phyloP scores from a whole-genome alignment of 2,797 vertebrate genomes.

The Psittacula derbiana region DNA sequence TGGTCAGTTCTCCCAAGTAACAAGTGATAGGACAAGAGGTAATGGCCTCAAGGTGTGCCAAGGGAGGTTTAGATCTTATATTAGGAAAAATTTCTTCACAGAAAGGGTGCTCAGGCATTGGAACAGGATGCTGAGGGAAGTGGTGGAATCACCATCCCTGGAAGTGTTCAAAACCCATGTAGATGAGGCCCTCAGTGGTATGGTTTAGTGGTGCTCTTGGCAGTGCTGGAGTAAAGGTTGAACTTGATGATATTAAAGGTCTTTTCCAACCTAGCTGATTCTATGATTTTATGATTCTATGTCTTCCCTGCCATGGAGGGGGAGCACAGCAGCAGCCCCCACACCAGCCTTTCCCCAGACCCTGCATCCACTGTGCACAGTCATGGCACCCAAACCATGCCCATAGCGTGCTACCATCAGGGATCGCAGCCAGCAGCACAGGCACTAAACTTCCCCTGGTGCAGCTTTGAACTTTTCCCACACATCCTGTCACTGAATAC shows the following conservation, averaged over 20 bases:
- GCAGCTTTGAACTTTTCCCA: background rate
- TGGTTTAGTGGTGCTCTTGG: background rate
- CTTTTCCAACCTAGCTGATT: background rate
- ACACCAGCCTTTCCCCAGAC: background rate
- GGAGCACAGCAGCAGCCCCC: background rate
- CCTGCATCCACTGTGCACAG: rapidly evolving
- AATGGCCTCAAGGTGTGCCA: background rate
- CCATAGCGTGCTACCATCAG: rapidly evolving
- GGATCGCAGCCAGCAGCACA: background rate
- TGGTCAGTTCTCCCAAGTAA: background rate
- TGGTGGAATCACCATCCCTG: background rate
- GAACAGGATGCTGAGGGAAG: background rate
- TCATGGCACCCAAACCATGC: background rate
- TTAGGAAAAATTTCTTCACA: background rate
- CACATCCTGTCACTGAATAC: rapidly evolving
- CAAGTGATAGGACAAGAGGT: background rate
- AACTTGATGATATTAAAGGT: background rate
- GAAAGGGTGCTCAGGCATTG: background rate
- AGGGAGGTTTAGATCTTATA: background rate
- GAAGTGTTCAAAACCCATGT: background rate
- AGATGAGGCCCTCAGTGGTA: background rate
- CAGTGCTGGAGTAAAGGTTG: background rate
- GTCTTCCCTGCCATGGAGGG: background rate
- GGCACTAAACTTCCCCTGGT: background rate
- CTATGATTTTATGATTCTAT: background rate